phyloP scores from a whole-genome alignment of 1,140 invertebrate genomes.

The Melitaea cinxia region DNA sequence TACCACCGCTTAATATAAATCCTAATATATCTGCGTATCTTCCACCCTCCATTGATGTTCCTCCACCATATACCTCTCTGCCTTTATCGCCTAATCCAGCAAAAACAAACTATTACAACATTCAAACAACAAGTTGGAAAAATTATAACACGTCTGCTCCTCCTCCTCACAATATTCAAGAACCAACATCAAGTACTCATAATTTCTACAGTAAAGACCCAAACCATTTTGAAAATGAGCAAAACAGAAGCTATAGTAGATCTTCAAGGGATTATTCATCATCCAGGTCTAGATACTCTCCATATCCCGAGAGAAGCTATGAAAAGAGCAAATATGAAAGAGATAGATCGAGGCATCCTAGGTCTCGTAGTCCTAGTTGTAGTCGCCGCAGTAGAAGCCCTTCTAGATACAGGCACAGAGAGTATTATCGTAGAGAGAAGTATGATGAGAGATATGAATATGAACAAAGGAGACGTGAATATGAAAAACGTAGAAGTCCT shows the following conservation, averaged over 20 bases:
- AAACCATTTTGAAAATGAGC: constrained; percentile 13
- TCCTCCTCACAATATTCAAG: constrained; percentile 1
- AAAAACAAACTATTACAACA: constrained; percentile 13
- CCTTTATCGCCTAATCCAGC: constrained; percentile 11
- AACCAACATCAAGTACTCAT: neutral
- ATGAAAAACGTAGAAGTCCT: constrained; percentile 51
- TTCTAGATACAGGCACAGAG: constrained; percentile 43
- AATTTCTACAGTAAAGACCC: constrained; percentile 19
- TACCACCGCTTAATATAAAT: constrained; percentile 12
- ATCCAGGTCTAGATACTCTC: constrained; percentile 41
- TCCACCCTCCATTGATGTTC: constrained; percentile 24
- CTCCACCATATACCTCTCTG: constrained; percentile 30
- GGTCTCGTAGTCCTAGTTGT: constrained; percentile 47
- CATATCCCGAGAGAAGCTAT: constrained; percentile 40
- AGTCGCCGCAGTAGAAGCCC: constrained; percentile 46
- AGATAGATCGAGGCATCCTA: constrained; percentile 21
- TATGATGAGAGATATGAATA: constrained; percentile 41
- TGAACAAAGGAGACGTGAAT: constrained; percentile 51
- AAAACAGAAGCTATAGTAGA: constrained; percentile 21
- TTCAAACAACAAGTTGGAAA: constrained; percentile 12
- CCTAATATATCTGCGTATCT: constrained; percentile 22
- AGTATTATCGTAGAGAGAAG: constrained; percentile 50
- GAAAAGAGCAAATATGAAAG: constrained; percentile 40
- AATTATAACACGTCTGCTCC: constrained; percentile 14
- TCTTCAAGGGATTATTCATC: constrained; percentile 30